Conservation (phyloP, 2,113 vertebrate species). For the Caracal caracal region DNA sequence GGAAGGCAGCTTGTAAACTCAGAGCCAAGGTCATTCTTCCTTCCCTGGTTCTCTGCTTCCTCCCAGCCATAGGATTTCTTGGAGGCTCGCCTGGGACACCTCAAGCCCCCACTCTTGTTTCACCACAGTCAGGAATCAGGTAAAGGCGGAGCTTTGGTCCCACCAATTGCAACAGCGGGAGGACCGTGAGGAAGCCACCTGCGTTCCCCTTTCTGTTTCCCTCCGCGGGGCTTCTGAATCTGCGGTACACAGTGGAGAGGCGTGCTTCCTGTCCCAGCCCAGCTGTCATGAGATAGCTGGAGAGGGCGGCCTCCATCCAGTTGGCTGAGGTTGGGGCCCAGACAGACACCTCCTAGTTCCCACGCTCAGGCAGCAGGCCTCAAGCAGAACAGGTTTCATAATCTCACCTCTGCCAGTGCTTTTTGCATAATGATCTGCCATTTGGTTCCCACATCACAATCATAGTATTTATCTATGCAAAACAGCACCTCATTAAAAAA, state of each 20-base stretch:
- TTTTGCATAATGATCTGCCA: slow-evolving; percentile 80
- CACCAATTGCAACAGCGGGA: background rate
- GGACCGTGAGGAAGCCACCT: background rate
- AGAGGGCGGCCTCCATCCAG: slow-evolving; percentile 35
- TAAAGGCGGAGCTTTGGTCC: background rate
- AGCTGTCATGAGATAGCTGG: slow-evolving; percentile 46
- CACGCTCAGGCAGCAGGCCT: slow-evolving; percentile 78
- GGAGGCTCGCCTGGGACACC: background rate
- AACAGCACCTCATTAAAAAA: slow-evolving; percentile 80
- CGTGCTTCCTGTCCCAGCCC: slow-evolving; percentile 2
- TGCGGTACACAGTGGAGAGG: background rate
- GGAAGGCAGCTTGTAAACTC: background rate
- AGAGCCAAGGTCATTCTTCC: background rate
- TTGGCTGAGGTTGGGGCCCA: slow-evolving; percentile 67
- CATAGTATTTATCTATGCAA: slow-evolving; percentile 83
- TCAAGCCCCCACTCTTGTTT: background rate
- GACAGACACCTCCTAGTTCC: slow-evolving; percentile 72
- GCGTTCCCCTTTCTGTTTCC: background rate
- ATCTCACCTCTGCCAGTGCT: slow-evolving; percentile 77
- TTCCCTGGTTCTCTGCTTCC: background rate
- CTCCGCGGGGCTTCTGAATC: background rate
- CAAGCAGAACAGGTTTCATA: slow-evolving; percentile 79
- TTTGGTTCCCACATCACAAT: slow-evolving; percentile 85
- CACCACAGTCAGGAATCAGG: background rate
- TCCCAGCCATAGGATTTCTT: background rate